A percentile compares a stretch with the other conserved stretches of the same genome.
Conservation (phyloP, 2,797 vertebrate genomes). For the Aldrovandia affinis region DNA sequence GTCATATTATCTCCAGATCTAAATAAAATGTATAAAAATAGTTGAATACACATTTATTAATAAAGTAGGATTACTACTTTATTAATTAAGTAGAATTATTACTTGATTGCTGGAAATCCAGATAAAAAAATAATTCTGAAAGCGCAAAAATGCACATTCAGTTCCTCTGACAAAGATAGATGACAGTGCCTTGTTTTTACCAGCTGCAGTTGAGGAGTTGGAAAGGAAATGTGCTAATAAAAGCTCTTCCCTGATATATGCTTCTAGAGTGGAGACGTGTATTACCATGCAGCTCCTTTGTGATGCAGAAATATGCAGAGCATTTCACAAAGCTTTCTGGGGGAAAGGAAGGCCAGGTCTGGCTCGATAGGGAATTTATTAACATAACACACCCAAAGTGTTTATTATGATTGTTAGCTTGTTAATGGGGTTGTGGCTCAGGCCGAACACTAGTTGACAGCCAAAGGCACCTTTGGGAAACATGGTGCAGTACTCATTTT, state of each 20-base stretch:
- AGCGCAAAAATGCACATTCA: neutral
- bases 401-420: constrained; percentile 21
- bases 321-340: constrained; percentile 6
- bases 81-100: neutral
- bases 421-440: constrained; percentile 23
- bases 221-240: constrained; percentile 1
- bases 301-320: constrained; percentile 6
- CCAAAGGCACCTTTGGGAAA: constrained; percentile 22
- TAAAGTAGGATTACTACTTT: neutral
- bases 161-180: constrained; percentile 8
- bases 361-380: neutral
- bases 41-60: neutral
- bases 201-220: neutral
- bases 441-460: neutral
- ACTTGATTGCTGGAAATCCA: neutral
- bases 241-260: neutral
- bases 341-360: neutral
- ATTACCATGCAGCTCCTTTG: neutral
- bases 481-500: constrained; percentile 1
- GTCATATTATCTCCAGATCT: neutral
- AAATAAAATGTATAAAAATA: neutral
- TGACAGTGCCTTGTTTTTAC: neutral
- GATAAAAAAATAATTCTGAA: neutral
- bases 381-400: constrained; percentile 12
- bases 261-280: neutral